These are phyloP conservation scores for Abramis brama DNA, from an alignment of 2,113 vertebrate genomes.

Conservation along the genomic window DNA sequence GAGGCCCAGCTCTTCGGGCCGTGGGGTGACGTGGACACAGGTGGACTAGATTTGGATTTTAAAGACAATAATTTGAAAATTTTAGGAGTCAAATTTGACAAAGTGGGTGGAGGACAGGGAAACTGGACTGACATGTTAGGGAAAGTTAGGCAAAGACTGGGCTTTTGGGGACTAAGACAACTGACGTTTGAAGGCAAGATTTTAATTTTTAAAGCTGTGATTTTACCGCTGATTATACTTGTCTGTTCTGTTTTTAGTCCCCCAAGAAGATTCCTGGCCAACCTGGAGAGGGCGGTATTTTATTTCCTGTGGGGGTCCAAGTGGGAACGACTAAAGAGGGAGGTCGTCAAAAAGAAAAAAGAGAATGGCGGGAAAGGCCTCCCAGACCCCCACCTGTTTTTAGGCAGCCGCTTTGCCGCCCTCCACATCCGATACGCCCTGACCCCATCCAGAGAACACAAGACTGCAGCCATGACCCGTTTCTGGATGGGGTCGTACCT, in stretches of 20 bases:
- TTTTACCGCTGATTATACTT: conserved; percentile 43
- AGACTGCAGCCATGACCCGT: background rate
- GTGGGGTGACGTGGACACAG: rapidly evolving
- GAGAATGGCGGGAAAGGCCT: conserved; percentile 23
- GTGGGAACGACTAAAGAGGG: background rate
- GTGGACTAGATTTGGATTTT: background rate
- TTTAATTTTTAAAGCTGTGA: conserved; percentile 45
- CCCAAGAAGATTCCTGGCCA: no score
- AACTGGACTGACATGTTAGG: conserved; percentile 37
- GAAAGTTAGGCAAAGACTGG: conserved; percentile 27
- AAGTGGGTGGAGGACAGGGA: background rate
- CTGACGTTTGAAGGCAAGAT: conserved; percentile 13
- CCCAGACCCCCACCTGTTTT: conserved; percentile 29
- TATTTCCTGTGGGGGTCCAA: conserved; percentile 37
- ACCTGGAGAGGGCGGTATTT: background rate
- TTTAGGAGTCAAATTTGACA: conserved; percentile 28
- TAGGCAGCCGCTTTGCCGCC: background rate
- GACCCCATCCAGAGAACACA: conserved; percentile 18
- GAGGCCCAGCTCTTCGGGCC: background rate
- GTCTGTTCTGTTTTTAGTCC: conserved; percentile 43
- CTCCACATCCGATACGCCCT: background rate
- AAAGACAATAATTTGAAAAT: no score
- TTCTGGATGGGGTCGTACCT: conserved; percentile 41
- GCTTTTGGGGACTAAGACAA: conserved; percentile 46
- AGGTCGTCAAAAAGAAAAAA: rapidly evolving